A percentile compares a stretch with the other conserved stretches of the same genome.
Evolutionary conservation across 2,888 invertebrate species (phyloP).

Genomic region (Mythimna albipuncta): DNA sequence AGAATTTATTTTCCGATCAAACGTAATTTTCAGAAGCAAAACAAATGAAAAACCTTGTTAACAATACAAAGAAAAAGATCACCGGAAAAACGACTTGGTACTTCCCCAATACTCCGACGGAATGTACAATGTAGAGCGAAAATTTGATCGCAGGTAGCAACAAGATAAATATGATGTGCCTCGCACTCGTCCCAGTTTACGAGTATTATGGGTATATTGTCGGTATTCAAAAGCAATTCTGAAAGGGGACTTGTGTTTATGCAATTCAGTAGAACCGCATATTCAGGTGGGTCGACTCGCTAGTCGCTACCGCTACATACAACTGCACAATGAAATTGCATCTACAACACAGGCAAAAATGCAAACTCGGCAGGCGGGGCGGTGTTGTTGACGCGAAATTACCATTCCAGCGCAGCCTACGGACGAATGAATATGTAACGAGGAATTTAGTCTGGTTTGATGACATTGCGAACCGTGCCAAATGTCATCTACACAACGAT

Average conservation of each 20-base stretch:
- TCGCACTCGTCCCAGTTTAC: conserved; percentile 27
- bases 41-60: conserved; percentile 62
- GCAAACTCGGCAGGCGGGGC: conserved; percentile 79
- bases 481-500: conserved; percentile 59
- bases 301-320: conserved; percentile 45
- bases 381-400: conserved; percentile 86
- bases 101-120: conserved; percentile 13
- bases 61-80: conserved; percentile 59
- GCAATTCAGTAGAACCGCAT: conserved; percentile 72
- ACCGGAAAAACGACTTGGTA: conserved; percentile 37
- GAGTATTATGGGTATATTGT: conserved; percentile 31
- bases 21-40: conserved; percentile 75
- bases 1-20: conserved; percentile 77
- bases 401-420: conserved; percentile 85
- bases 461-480: conserved; percentile 71
- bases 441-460: conserved; percentile 81
- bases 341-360: conserved; percentile 82
- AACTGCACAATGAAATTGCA: conserved; percentile 72
- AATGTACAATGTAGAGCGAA: conserved; percentile 34
- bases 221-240: conserved; percentile 47
- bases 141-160: conserved; percentile 42
- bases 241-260: conserved; percentile 71
- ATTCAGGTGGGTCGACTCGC: conserved; percentile 70
- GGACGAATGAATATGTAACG: conserved; percentile 87
- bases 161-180: conserved; percentile 34